Evolutionary conservation across 1,140 invertebrate species (phyloP).

Genomic region (Ctenoplectra terminalis): DNA sequence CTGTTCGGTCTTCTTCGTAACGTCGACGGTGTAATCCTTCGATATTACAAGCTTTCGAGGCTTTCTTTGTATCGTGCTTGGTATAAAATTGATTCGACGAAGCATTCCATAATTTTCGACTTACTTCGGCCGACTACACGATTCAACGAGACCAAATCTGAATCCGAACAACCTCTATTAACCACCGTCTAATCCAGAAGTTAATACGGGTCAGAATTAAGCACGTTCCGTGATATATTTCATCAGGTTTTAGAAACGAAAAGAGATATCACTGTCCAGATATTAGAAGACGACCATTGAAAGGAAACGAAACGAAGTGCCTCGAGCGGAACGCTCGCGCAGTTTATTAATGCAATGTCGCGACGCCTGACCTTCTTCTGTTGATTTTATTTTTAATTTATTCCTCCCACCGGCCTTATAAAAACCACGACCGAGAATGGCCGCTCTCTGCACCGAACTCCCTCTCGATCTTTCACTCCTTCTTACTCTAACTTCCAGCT

Average conservation of each 20-base stretch:
- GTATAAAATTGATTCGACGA: not conserved
- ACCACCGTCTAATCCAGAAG: constrained; percentile 36
- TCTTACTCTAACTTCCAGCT: not conserved
- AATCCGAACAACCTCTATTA: not conserved
- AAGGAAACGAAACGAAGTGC: constrained; percentile 3
- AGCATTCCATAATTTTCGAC: not conserved
- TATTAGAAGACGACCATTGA: not conserved
- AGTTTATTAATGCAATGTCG: constrained; percentile 71
- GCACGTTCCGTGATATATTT: not conserved
- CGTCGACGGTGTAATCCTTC: not conserved
- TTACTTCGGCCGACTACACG: not conserved
- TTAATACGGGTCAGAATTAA: constrained; percentile 50
- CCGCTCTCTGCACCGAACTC: constrained; percentile 5
- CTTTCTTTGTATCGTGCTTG: fast-evolving
- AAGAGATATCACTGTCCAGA: not conserved
- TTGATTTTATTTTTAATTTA: constrained; percentile 75
- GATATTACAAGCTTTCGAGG: not conserved
- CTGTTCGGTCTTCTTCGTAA: not conserved
- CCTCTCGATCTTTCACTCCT: not conserved
- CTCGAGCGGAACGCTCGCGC: constrained; percentile 35
- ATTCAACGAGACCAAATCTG: not conserved
- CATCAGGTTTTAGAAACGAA: not conserved
- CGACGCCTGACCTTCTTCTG: constrained; percentile 67
- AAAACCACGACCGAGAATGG: constrained; percentile 45
- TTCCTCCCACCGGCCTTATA: constrained; percentile 66